Percentiles rank a stretch among this genome's conserved stretches.
phyloP scores from a whole-genome alignment of 2,888 invertebrate species.

The Drosophila eohydei region DNA sequence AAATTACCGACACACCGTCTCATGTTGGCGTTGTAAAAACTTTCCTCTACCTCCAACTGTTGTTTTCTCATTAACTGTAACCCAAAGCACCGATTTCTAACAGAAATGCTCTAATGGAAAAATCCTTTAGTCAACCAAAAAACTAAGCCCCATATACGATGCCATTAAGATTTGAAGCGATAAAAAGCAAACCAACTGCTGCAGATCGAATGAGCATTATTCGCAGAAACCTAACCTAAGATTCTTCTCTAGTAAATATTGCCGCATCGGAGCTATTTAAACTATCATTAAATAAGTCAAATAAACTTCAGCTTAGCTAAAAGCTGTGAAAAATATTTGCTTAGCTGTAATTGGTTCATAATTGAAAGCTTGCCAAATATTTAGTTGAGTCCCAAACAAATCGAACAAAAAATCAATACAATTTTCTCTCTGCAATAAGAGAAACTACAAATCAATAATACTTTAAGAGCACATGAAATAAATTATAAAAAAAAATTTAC shows the following conservation, averaged over 20 bases:
- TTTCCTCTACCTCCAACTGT: constrained; percentile 21
- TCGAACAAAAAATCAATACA: constrained; percentile 1
- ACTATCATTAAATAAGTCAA: constrained; percentile 48
- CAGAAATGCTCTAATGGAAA: constrained; percentile 40
- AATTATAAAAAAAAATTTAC: constrained; percentile 11
- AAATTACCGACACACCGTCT: constrained; percentile 11
- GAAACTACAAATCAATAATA: constrained; percentile 4
- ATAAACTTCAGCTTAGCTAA: constrained; percentile 46
- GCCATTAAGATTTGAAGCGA: constrained; percentile 38
- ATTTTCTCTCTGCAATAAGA: constrained; percentile 18
- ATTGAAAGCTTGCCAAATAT: constrained; percentile 58
- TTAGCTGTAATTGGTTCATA: constrained; percentile 63
- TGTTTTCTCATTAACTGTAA: constrained; percentile 30
- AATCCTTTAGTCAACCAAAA: constrained; percentile 20
- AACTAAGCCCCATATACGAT: constrained; percentile 17
- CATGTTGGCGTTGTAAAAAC: constrained; percentile 43
- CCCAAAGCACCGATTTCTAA: constrained; percentile 12
- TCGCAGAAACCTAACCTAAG: background rate
- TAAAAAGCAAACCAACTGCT: background rate
- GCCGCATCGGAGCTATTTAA: constrained; percentile 44
- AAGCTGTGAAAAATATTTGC: constrained; percentile 66
- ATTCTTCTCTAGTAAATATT: constrained; percentile 17
- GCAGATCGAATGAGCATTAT: background rate
- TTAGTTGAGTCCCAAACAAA: constrained; percentile 14
- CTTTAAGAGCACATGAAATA: constrained; percentile 3